phyloP scores from a whole-genome alignment of 2,888 invertebrate species.

The Drosophila lutescens region DNA sequence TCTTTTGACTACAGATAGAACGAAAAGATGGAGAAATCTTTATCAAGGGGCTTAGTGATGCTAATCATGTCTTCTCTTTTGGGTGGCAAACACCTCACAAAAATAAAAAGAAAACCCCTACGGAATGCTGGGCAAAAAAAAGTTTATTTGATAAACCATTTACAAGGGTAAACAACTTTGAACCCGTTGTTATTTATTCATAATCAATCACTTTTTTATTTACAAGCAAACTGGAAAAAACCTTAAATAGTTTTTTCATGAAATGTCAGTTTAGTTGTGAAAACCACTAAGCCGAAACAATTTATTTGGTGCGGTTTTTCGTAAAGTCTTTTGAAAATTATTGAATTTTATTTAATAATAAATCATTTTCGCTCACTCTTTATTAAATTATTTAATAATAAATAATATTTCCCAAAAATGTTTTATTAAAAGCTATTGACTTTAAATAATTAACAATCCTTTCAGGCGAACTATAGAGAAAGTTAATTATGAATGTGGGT shows the following conservation, averaged over 20 bases:
- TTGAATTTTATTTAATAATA: background rate
- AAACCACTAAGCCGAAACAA: constrained; percentile 3
- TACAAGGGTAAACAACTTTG: background rate
- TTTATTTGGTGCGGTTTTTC: constrained; percentile 2
- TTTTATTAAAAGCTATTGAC: background rate
- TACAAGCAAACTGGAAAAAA: background rate
- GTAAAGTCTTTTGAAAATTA: background rate
- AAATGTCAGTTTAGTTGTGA: background rate
- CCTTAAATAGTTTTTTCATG: background rate
- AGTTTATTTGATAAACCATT: background rate
- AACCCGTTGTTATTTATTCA: background rate
- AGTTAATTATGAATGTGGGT: background rate
- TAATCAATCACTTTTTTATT: constrained; percentile 13
- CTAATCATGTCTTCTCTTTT: too few species aligned
- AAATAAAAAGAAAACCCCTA: background rate
- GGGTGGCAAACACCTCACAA: too few species aligned
- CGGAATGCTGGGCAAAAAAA: background rate
- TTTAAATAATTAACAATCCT: constrained; percentile 1
- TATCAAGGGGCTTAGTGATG: too few species aligned
- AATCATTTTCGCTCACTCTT: background rate
- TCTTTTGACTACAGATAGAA: too few species aligned
- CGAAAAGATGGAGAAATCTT: too few species aligned
- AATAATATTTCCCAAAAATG: background rate
- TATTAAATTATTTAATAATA: background rate
- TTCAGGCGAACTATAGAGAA: background rate